Base-by-base conservation (phyloP, 2,797 vertebrate genomes). In the Phataginus tricuspis region DNA sequence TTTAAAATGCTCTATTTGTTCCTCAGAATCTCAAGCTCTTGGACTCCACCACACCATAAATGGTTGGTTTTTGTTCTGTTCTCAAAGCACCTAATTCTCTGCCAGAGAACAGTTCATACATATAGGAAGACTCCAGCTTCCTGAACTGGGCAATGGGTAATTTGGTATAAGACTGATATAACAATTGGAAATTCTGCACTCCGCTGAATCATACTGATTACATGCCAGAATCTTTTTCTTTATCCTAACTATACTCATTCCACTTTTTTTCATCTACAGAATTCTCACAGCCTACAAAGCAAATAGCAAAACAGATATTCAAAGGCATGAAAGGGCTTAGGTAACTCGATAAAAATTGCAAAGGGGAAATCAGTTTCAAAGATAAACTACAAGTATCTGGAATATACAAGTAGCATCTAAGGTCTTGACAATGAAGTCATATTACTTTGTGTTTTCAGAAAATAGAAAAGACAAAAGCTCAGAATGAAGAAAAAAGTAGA, bases 151-250 rank as follows among this genome's bases (percentile, higher is more conserved):
- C 34, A 94, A 79, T 39, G 45, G 12, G 82, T 87, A 91, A 27
- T 82, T 94, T 94, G 59, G 57, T 95, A 97, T 96, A 93, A 96
- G 96, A 96, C 66, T 39, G 72, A 95, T 90, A 75, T 9, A 96
- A 90, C 69, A 88, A 84, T 95, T 0, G 0, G 92, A 96, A 97
- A 92, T 95, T 95, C 69, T 89, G 10, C 53, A 96, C 61, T 83
- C 68, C 59, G 14, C 63, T 74, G 85, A 92, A 86, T 94, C 57
- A 34, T 71, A 78, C 23, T 90, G 87, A 94, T 95, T 88, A 51
- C 19, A 90, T 2, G 34, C 61, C 71, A 90, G 66, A 59, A 37
- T 80, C 69, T 86, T 91, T 51, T 84, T 96, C 55, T 84, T 74
- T 80, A 82, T 45, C 5, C 78, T 89, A 93, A 90, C 79, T 45